Base-by-base conservation (phyloP, 2,888 invertebrate genomes). In the Azorinus chamasolen region DNA sequence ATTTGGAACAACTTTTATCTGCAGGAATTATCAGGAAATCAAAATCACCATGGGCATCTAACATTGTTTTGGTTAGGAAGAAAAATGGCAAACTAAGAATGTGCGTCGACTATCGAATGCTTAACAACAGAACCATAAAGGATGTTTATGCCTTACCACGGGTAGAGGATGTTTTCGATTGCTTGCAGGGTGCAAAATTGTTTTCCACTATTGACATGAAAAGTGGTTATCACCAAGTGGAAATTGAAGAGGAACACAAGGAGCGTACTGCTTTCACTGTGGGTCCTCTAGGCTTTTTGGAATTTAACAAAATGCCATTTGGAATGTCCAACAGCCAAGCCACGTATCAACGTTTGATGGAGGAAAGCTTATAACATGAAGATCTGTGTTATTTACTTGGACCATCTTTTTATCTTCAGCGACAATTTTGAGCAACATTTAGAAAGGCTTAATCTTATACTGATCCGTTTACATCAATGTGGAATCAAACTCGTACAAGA, bases 1-100 rank as follows among this genome's bases (percentile, higher is more conserved):
- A 62, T n/a, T 27, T 61, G 25, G 61, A 61, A 24, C 61, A 83
- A 24, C 62, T 84, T 5, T 48, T 83, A 24, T 61, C 46, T 12
- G 62, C 62, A 18, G 79, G 82, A 25, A 58, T 83, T 8, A 82
- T 82, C 5, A 43, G 79, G 27, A 59, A 57, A 1, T 81, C 79
- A 2, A 62, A 62, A 24, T 50, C 50, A 3, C 62, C 62, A 8
- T 64, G 64, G 51, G 55, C 45, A 12, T 41, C 1, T 25, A 74
- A 74, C 20, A 57, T 84, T 14, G 76, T 84, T 5, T 41, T 78
- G 8, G 71, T 59, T 12, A 20, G 58, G 6, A 81, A 79, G 65
- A 81, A 79, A 27, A 64, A 73, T 66, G 77, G 75, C 6, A 51
- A 37, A 4, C 10, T 39, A 53, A 50, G 63, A 32, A 10, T 63